Evolutionary conservation across 1,140 invertebrate species (phyloP).

Genomic region (Procambarus clarkii): DNA sequence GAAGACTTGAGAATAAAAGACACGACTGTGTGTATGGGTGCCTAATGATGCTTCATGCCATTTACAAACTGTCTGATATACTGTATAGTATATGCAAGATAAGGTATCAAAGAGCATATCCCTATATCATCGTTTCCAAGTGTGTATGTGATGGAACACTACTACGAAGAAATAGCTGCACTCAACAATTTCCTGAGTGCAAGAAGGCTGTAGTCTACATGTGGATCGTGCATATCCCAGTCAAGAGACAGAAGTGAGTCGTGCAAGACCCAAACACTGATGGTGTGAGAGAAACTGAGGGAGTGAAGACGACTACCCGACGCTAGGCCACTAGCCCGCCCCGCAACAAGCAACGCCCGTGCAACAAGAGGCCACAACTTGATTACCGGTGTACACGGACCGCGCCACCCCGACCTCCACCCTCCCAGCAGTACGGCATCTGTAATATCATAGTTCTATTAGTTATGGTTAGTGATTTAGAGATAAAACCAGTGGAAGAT

Average conservation of each 20-base stretch:
- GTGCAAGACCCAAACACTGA: constrained; percentile 54
- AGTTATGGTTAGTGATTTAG: constrained; percentile 10
- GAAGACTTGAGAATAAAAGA: too few species aligned
- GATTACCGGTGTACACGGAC: constrained; percentile 67
- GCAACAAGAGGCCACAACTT: constrained; percentile 69
- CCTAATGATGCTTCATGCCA: not conserved
- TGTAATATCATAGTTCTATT: constrained; percentile 47
- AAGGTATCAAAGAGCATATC: not conserved
- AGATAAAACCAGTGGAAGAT: constrained; percentile 8
- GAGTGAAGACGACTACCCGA: constrained; percentile 66
- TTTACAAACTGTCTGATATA: not conserved
- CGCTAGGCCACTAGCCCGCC: constrained; percentile 64
- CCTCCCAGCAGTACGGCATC: constrained; percentile 69
- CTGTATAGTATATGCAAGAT: not conserved
- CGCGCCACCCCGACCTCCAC: constrained; percentile 61
- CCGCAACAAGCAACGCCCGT: constrained; percentile 68
- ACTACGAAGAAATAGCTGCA: constrained; percentile 48
- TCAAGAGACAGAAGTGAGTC: constrained; percentile 58
- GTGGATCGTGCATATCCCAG: constrained; percentile 53
- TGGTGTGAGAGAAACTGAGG: constrained; percentile 60
- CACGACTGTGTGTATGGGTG: not conserved
- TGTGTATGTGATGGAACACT: not conserved
- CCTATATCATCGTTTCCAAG: not conserved
- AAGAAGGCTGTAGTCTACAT: constrained; percentile 49
- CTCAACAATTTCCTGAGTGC: constrained; percentile 39